Evolutionary conservation across 2,888 invertebrate genomes (phyloP).

Genomic region (Ferdinandea cuprea): DNA sequence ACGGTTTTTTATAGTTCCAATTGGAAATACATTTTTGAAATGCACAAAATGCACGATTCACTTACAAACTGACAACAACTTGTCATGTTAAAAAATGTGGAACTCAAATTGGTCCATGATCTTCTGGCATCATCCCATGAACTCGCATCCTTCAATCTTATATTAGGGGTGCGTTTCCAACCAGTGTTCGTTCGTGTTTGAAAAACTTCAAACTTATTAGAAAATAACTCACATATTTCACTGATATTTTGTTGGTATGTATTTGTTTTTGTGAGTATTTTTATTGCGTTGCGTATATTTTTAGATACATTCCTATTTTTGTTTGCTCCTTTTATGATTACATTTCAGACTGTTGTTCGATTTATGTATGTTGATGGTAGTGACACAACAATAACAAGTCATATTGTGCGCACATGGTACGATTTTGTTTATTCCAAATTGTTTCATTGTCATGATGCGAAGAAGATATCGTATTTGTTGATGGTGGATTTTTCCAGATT

Average conservation of each 20-base stretch:
- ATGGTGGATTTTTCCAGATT: slow-evolving; percentile 20
- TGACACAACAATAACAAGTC: slow-evolving; percentile 70
- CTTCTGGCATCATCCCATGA: slow-evolving; percentile 46
- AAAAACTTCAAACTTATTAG: neutral
- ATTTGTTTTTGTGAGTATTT: slow-evolving; percentile 23
- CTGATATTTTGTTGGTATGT: neutral
- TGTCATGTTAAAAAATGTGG: neutral
- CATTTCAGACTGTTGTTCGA: slow-evolving; percentile 2
- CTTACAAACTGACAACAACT: too few relatives aligned
- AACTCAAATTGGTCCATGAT: slow-evolving; percentile 25
- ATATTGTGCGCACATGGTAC: slow-evolving; percentile 72
- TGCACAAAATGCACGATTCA: too few relatives aligned
- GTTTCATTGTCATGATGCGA: slow-evolving; percentile 32
- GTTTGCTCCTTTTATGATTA: neutral
- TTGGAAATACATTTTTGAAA: too few relatives aligned
- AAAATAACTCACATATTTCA: slow-evolving; percentile 16
- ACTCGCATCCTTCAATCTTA: slow-evolving; percentile 6
- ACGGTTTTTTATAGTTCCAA: too few relatives aligned
- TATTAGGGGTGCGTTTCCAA: slow-evolving; percentile 3
- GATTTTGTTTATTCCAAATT: slow-evolving; percentile 53
- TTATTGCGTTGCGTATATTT: slow-evolving; percentile 50
- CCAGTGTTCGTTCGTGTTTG: neutral
- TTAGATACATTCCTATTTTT: slow-evolving; percentile 36
- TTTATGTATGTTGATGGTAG: slow-evolving; percentile 38
- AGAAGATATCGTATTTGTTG: slow-evolving; percentile 50